phyloP scores from a whole-genome alignment of 2,888 invertebrate genomes.

The Myopa testacea region DNA sequence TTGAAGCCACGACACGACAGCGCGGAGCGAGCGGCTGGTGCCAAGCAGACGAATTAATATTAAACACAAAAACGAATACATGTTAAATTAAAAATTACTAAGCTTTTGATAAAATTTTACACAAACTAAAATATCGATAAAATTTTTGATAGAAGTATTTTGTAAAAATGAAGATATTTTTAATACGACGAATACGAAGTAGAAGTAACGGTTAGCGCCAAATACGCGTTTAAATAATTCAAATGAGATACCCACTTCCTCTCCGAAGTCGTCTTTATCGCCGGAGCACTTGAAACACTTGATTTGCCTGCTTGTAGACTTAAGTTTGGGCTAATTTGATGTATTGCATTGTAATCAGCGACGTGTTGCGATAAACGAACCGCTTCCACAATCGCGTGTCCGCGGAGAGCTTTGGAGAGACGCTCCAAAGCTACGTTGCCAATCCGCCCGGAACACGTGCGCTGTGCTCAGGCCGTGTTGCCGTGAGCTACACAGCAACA shows the following conservation, averaged over 20 bases:
- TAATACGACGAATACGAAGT: conserved; percentile 11
- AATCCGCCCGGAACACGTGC: background rate
- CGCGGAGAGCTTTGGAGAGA: too few species aligned
- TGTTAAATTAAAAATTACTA: conserved; percentile 42
- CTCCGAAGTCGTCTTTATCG: too few species aligned
- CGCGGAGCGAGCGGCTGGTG: background rate
- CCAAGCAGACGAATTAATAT: conserved; percentile 36
- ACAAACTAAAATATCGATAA: conserved; percentile 2
- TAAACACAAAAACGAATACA: conserved; percentile 50
- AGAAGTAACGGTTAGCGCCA: background rate
- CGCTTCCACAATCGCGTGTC: too few species aligned
- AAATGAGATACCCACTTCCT: too few species aligned
- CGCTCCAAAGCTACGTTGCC: background rate
- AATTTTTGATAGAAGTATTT: conserved; percentile 28
- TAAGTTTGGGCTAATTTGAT: background rate
- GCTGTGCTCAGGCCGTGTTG: background rate
- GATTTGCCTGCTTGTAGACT: too few species aligned
- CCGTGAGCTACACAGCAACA: too few species aligned
- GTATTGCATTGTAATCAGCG: background rate
- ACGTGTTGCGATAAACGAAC: background rate
- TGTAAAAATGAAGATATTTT: conserved; percentile 24
- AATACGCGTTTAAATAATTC: too few species aligned
- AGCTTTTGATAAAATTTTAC: conserved; percentile 46
- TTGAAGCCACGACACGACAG: background rate
- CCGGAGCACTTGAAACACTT: too few species aligned